Conservation (phyloP, 2,888 invertebrate genomes). For the Dryadula phaetusa region DNA sequence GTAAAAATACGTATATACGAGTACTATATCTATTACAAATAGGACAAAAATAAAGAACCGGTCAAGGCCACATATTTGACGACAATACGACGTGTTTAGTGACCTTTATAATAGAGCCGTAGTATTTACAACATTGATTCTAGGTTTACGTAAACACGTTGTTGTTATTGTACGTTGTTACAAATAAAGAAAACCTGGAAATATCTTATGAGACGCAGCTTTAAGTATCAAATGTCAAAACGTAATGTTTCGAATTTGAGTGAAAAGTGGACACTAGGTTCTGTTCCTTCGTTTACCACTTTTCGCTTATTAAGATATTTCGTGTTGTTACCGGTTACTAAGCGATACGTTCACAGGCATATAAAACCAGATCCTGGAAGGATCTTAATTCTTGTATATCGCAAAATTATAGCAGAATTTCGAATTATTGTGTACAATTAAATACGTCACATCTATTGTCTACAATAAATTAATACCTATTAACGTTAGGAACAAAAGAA, state of each 20-base stretch:
- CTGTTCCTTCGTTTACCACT: no score
- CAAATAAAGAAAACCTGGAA: background rate
- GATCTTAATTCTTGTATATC: background rate
- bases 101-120: background rate
- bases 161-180: no score
- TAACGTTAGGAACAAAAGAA: background rate
- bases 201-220: background rate
- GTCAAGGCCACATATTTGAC: slow-evolving; percentile 7
- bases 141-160: background rate
- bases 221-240: no score
- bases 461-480: background rate
- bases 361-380: background rate
- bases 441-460: background rate
- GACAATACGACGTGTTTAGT: background rate
- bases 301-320: no score
- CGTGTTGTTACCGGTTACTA: no score
- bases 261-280: no score
- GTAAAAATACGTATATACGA: background rate
- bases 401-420: background rate
- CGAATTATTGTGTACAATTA: background rate
- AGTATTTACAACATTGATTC: background rate
- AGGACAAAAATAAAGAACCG: slow-evolving; percentile 12
- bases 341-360: no score
- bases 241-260: no score
- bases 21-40: background rate